phyloP scores from a whole-genome alignment of 2,888 invertebrate genomes.

The Drosophila atripex region DNA sequence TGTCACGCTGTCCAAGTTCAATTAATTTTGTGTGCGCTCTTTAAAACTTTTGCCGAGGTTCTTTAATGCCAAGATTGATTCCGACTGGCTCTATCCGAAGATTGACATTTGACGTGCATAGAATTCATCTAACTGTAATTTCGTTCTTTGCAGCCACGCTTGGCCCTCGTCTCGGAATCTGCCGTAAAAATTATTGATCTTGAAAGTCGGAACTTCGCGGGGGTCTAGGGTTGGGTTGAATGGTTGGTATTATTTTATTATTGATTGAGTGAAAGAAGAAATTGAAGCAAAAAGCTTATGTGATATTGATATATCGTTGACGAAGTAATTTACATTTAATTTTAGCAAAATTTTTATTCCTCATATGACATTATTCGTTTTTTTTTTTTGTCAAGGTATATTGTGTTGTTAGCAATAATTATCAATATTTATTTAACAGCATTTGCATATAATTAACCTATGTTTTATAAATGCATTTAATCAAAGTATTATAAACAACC shows the following conservation, averaged over 20 bases:
- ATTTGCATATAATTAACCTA: conserved; percentile 6
- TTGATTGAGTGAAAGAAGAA: conserved; percentile 3
- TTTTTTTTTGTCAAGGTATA: neutral
- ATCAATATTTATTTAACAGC: neutral
- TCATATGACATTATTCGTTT: too few species aligned
- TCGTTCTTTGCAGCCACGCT: conserved; percentile 49
- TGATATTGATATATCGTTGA: neutral
- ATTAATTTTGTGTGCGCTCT: conserved; percentile 75
- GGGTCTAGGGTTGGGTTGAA: conserved; percentile 11
- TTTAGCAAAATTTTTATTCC: neutral
- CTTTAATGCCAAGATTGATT: conserved; percentile 76
- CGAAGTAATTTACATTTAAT: neutral
- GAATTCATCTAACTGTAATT: conserved; percentile 78
- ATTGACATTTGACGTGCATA: conserved; percentile 79
- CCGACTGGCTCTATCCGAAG: conserved; percentile 50
- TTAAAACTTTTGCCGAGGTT: conserved; percentile 64
- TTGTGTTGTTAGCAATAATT: too few species aligned
- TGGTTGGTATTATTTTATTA: conserved; percentile 2
- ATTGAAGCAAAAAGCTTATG: neutral
- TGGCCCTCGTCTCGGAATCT: conserved; percentile 37
- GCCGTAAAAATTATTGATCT: conserved; percentile 35
- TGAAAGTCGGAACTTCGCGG: conserved; percentile 18
- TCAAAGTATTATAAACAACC: conserved; percentile 7
- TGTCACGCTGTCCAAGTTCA: conserved; percentile 81
- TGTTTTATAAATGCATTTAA: neutral